phyloP scores from a whole-genome alignment of 2,113 vertebrate species.

The Potamarius usumacintae region DNA sequence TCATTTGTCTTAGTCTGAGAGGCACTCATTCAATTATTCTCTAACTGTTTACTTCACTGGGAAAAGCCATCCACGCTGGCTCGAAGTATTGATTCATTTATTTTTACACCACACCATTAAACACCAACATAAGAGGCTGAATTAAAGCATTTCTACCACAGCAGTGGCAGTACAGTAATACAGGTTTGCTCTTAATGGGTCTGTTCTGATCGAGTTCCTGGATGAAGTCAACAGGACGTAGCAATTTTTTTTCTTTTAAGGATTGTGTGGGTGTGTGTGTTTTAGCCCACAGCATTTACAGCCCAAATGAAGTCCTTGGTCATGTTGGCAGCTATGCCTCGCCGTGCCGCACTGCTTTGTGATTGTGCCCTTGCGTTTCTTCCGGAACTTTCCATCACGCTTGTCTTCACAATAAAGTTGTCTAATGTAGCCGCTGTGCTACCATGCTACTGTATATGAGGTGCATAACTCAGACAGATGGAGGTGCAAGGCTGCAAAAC shows the following conservation, averaged over 20 bases:
- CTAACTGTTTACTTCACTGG: constrained; percentile 67
- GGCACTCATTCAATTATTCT: constrained; percentile 72
- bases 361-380: constrained; percentile 40
- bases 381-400: constrained; percentile 40
- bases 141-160: constrained; percentile 51
- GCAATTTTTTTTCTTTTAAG: constrained; percentile 58
- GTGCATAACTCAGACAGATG: constrained; percentile 45
- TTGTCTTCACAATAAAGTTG: constrained; percentile 33
- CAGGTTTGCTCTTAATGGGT: not conserved
- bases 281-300: constrained; percentile 26
- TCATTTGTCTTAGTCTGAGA: constrained; percentile 75
- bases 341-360: not conserved
- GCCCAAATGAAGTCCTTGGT: constrained; percentile 50
- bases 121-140: constrained; percentile 50
- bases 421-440: not conserved
- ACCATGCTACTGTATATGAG: not conserved
- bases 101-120: constrained; percentile 60
- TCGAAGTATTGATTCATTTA: constrained; percentile 67
- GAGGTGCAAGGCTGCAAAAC: constrained; percentile 21
- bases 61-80: constrained; percentile 51
- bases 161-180: not conserved
- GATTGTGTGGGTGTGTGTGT: constrained; percentile 30
- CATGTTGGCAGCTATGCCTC: constrained; percentile 33
- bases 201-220: constrained; percentile 54
- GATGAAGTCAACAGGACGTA: constrained; percentile 44